Evolutionary conservation across 2,888 invertebrate species (phyloP).

Genomic region (Cheilosia urbana): DNA sequence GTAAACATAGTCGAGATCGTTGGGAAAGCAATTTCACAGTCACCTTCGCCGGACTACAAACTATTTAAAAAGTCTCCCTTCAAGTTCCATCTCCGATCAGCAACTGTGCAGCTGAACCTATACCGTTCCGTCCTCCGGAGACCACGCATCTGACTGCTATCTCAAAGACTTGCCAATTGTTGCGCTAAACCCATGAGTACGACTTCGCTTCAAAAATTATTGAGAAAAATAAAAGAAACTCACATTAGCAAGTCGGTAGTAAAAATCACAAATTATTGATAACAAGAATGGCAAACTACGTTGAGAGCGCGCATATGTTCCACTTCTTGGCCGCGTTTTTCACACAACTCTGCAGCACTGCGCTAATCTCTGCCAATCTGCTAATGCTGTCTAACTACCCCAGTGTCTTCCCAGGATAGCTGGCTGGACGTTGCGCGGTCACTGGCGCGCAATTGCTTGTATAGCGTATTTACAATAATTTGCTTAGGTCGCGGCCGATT

Average conservation of each 20-base stretch:
- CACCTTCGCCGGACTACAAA: too few species aligned
- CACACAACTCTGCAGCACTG: slow-evolving; percentile 58
- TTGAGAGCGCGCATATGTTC: slow-evolving; percentile 47
- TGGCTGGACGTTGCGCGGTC: slow-evolving; percentile 46
- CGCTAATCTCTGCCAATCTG: slow-evolving; percentile 71
- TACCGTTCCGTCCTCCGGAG: too few species aligned
- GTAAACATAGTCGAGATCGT: too few species aligned
- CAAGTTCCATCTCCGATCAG: too few species aligned
- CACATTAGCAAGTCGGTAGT: slow-evolving; percentile 73
- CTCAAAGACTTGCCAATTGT: background rate
- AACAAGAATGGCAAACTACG: slow-evolving; percentile 57
- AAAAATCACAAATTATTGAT: slow-evolving; percentile 76
- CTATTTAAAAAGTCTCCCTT: too few species aligned
- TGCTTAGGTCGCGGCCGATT: slow-evolving; percentile 75
- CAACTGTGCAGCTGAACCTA: too few species aligned
- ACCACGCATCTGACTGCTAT: too few species aligned
- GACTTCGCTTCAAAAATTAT: slow-evolving; percentile 8
- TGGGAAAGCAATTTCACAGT: too few species aligned
- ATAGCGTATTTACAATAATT: slow-evolving; percentile 73
- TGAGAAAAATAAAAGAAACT: slow-evolving; percentile 36
- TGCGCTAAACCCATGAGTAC: background rate
- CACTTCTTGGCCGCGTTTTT: slow-evolving; percentile 51
- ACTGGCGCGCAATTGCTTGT: slow-evolving; percentile 50
- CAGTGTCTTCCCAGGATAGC: slow-evolving; percentile 64
- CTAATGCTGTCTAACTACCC: slow-evolving; percentile 71